Evolutionary conservation across 2,888 invertebrate genomes (phyloP).

Genomic region (Psylliodes chrysocephalus): DNA sequence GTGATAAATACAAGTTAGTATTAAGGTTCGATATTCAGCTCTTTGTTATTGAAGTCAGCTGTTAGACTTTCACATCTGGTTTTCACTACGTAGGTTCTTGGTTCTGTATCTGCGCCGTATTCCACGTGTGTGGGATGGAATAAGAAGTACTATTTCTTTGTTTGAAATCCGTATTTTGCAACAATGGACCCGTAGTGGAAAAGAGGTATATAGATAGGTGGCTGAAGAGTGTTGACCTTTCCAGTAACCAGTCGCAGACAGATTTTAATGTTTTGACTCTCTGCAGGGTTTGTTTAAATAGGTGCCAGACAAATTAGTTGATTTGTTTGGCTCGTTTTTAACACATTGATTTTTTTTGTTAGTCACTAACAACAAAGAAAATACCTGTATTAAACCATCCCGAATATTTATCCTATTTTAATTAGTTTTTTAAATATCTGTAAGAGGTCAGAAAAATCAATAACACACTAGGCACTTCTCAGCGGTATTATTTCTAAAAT

Average conservation of each 20-base stretch:
- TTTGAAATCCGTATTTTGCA: slow-evolving; percentile 35
- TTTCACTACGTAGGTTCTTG: slow-evolving; percentile 49
- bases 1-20: not conserved
- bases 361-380: not conserved
- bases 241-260: not conserved
- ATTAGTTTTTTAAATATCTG: no score
- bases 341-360: not conserved
- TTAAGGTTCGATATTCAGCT: slow-evolving; percentile 13
- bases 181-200: slow-evolving; percentile 22
- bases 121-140: slow-evolving; percentile 36
- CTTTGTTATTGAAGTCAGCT: slow-evolving; percentile 65
- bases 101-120: slow-evolving; percentile 41
- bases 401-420: no score
- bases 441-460: no score
- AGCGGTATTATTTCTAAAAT: no score
- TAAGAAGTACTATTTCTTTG: slow-evolving; percentile 36
- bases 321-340: not conserved
- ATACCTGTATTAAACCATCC: no score
- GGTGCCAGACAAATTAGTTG: not conserved
- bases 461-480: no score
- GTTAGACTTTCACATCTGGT: slow-evolving; percentile 54
- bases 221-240: slow-evolving; percentile 55
- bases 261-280: not conserved
- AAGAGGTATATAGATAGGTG: slow-evolving; percentile 35
- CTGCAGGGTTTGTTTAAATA: not conserved